Conservation (phyloP, 1,140 invertebrate genomes). For the Drosophila kohkoa region DNA sequence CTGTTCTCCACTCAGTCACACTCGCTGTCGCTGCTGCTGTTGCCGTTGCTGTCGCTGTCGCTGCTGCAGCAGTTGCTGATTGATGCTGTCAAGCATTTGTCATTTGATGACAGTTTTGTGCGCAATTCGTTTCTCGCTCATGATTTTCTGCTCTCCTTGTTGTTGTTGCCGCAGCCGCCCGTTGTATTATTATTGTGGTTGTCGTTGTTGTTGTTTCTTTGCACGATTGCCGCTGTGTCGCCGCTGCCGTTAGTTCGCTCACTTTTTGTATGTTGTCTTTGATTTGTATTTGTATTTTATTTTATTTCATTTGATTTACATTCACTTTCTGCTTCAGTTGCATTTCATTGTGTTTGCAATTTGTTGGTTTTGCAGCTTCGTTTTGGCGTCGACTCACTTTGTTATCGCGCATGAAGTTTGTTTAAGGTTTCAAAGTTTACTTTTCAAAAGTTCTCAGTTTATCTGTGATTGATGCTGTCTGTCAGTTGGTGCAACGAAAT, state of each 20-base stretch:
- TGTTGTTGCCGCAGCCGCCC: constrained; percentile 27
- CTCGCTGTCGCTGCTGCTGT: constrained; percentile 16
- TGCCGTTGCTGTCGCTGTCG: constrained; percentile 23
- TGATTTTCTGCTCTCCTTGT: constrained; percentile 64
- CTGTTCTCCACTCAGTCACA: constrained; percentile 24
- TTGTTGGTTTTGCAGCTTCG: constrained; percentile 30
- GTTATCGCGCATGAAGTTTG: constrained; percentile 10
- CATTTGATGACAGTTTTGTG: constrained; percentile 85
- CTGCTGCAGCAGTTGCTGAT: constrained; percentile 68
- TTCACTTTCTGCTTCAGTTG: constrained; percentile 70
- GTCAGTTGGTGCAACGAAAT: background rate
- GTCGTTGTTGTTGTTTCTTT: constrained; percentile 11
- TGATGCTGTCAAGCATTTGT: constrained; percentile 85
- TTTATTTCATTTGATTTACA: constrained; percentile 63
- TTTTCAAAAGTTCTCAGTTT: constrained; percentile 26
- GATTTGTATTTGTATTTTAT: constrained; percentile 36
- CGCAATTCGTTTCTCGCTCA: constrained; percentile 83
- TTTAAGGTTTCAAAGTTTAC: constrained; percentile 7
- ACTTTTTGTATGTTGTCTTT: constrained; percentile 42
- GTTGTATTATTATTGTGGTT: constrained; percentile 10
- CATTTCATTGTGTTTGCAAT: constrained; percentile 56
- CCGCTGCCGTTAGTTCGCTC: constrained; percentile 43
- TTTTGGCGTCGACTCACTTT: constrained; percentile 23
- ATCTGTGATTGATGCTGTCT: constrained; percentile 39
- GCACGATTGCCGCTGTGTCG: constrained; percentile 19